These are phyloP conservation scores for Sinocyclocheilus maitianheensis DNA, from an alignment of 2,113 vertebrate species.

Conservation along the genomic window DNA sequence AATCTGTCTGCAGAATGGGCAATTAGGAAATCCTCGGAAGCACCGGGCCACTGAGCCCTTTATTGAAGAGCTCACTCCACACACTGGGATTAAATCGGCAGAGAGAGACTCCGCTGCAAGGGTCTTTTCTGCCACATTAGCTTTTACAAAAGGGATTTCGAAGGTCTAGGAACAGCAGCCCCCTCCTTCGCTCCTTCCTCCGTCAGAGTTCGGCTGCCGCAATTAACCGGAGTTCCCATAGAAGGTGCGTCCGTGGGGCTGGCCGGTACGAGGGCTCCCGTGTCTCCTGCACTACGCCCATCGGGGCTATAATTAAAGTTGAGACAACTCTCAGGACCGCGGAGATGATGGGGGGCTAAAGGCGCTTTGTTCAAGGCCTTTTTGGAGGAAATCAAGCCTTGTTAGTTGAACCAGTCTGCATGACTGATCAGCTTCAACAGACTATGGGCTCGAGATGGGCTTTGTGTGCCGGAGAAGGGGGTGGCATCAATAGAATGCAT, in stretches of 20 bases:
- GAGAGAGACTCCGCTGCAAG: slow-evolving; percentile 61
- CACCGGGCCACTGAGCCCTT: slow-evolving; percentile 57
- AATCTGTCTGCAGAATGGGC: slow-evolving; percentile 60
- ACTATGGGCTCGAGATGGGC: slow-evolving; percentile 32
- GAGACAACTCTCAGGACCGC: slow-evolving; percentile 48
- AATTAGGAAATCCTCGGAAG: slow-evolving; percentile 63
- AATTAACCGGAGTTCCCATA: slow-evolving; percentile 60
- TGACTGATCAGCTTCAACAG: slow-evolving; percentile 61
- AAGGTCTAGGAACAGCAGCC: slow-evolving; percentile 51
- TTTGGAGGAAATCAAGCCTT: slow-evolving; percentile 58
- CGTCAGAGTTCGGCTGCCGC: slow-evolving; percentile 49
- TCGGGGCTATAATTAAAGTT: slow-evolving; percentile 58
- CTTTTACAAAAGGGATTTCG: slow-evolving; percentile 66
- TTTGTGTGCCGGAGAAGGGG: slow-evolving; percentile 35
- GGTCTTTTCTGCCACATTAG: slow-evolving; percentile 69
- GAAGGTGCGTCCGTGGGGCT: slow-evolving; percentile 54
- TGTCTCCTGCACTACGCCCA: slow-evolving; percentile 34
- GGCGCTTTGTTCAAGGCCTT: slow-evolving; percentile 54
- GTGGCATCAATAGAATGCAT: slow-evolving; percentile 45
- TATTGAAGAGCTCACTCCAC: slow-evolving; percentile 52
- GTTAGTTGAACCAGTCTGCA: slow-evolving; percentile 59
- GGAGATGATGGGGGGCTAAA: slow-evolving; percentile 36
- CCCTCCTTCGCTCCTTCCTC: slow-evolving; percentile 34
- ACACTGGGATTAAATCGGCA: slow-evolving; percentile 61
- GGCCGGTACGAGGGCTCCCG: slow-evolving; percentile 33